Conservation (phyloP, 2,797 vertebrate genomes). For the Neomorphus geoffroyi region DNA sequence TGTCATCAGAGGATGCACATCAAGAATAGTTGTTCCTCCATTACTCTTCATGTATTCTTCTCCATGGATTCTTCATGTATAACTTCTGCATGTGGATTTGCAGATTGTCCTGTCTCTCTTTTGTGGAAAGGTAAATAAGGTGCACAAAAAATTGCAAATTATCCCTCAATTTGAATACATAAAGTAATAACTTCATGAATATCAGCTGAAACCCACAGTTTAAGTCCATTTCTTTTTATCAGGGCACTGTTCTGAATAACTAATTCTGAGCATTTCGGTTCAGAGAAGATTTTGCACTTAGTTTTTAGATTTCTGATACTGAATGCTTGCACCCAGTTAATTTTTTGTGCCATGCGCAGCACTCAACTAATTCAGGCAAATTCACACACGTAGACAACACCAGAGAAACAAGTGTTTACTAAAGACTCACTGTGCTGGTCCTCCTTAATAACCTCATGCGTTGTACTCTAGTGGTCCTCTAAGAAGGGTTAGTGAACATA, state of each 20-base stretch:
- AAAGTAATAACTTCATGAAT: background rate
- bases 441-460: background rate
- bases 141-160: background rate
- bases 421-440: background rate
- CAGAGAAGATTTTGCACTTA: conserved; percentile 30
- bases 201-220: background rate
- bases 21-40: background rate
- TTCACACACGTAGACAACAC: conserved; percentile 7
- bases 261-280: background rate
- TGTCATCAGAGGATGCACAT: background rate
- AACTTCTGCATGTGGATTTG: background rate
- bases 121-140: background rate
- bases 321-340: background rate
- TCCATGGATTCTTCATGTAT: too few species aligned
- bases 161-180: background rate
- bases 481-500: background rate
- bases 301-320: conserved; percentile 27
- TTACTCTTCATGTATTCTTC: background rate
- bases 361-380: conserved; percentile 53
- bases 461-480: background rate
- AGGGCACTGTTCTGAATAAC: background rate
- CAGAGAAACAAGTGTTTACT: conserved; percentile 31
- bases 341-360: conserved; percentile 13
- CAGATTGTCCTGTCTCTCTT: background rate
- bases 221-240: background rate